A percentile compares a stretch with the other conserved stretches of the same genome.
Conservation (phyloP, 2,797 vertebrate genomes). For the Anguilla megastoma region DNA sequence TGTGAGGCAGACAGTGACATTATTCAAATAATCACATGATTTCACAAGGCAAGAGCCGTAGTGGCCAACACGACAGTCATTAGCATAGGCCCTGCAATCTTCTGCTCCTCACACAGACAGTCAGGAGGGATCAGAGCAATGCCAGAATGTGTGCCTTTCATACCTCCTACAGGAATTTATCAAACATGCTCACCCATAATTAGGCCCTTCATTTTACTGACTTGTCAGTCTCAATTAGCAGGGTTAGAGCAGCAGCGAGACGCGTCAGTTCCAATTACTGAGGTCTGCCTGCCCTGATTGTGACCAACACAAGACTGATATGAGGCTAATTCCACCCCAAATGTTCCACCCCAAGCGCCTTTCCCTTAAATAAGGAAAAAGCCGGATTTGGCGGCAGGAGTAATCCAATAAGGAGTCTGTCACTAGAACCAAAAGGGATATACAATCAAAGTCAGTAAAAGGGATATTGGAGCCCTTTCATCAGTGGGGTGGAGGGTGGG, state of each 20-base stretch:
- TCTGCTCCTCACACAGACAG: not conserved
- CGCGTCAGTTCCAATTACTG: slow-evolving; percentile 22
- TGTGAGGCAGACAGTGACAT: not conserved
- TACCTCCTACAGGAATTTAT: slow-evolving; percentile 17
- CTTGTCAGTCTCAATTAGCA: slow-evolving; percentile 28
- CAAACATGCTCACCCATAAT: slow-evolving; percentile 5
- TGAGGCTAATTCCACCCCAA: slow-evolving; percentile 20
- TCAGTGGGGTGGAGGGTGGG: not conserved
- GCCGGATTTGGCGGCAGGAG: not conserved
- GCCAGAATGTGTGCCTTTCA: not conserved
- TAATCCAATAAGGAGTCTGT: slow-evolving; percentile 19
- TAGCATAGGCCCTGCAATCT: not conserved
- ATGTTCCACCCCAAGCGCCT: not conserved
- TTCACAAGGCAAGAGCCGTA: not conserved
- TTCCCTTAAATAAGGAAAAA: not conserved
- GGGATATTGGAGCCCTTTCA: not conserved
- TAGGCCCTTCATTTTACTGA: slow-evolving; percentile 16
- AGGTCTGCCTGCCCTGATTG: slow-evolving; percentile 13
- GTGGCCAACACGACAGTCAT: not conserved
- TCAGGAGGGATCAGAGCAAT: not conserved
- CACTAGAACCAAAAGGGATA: not conserved
- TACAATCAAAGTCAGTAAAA: not conserved
- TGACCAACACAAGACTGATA: slow-evolving; percentile 12
- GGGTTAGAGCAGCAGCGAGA: slow-evolving; percentile 10
- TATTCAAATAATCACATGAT: not conserved